A percentile compares a stretch with the other conserved stretches of the same genome.
Evolutionary conservation across 2,797 vertebrate genomes (phyloP).

Genomic region (Acipenser transmontanus): DNA sequence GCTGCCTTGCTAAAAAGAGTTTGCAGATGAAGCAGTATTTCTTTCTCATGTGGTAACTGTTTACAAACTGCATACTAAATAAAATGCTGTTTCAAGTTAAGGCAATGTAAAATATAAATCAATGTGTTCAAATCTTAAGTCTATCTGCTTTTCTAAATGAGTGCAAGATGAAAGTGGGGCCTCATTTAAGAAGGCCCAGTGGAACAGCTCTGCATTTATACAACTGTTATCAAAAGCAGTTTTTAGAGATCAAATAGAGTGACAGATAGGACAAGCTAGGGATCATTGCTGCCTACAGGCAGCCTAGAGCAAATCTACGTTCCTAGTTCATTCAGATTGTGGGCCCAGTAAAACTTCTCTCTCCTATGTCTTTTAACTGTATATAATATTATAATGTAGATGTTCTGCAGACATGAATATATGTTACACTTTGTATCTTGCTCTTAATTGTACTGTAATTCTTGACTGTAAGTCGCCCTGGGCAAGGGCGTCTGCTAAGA

Average conservation of each 20-base stretch:
- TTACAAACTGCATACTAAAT: slow-evolving; percentile 53
- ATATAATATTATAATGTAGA: background rate
- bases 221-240: slow-evolving; percentile 78
- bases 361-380: slow-evolving; percentile 40
- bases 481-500: no score
- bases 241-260: slow-evolving; percentile 83
- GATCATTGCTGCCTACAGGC: slow-evolving; percentile 69
- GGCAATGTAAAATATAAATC: slow-evolving; percentile 73
- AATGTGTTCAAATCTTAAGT: slow-evolving; percentile 73
- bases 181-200: slow-evolving; percentile 73
- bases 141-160: slow-evolving; percentile 73
- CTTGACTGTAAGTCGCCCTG: no score
- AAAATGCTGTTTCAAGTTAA: slow-evolving; percentile 62
- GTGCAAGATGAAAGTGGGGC: slow-evolving; percentile 72
- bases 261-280: slow-evolving; percentile 76
- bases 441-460: no score
- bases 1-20: background rate
- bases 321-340: slow-evolving; percentile 58
- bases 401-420: no score
- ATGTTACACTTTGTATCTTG: no score
- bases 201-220: slow-evolving; percentile 75
- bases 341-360: slow-evolving; percentile 54
- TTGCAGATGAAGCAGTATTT: slow-evolving; percentile 27
- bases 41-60: slow-evolving; percentile 39
- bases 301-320: slow-evolving; percentile 56